Base-by-base conservation (phyloP, 1,140 invertebrate species). In the Lysiphlebus fabarum region DNA sequence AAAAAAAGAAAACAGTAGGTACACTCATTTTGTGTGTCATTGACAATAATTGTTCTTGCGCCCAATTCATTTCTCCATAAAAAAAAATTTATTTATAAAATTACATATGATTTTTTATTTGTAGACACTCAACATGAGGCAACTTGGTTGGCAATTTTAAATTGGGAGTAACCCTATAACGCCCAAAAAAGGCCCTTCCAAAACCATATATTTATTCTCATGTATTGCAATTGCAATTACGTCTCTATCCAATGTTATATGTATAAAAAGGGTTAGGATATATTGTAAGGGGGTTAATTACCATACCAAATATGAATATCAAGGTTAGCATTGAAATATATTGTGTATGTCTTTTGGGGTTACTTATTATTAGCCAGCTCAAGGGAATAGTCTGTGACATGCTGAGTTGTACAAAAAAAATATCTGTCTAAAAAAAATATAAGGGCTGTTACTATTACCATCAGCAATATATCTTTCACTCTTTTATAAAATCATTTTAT, bases 231-330 rank as follows among this genome's bases (percentile, higher is more conserved):
- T 73, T 26, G 17, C 17, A 26, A 26, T 26, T 26, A 26, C 17
- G 17, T 26, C 17, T 26, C 4, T 1, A 26, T 26, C n/a, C n/a
- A n/a, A 1, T 26, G 17, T 26, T 0, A 26, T 26, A 26, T 26
- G 3, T 1, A 26, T 26, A 26, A 26, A 26, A 26, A 26, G 17
- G 17, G 17, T n/a, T n/a, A 26, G 17, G 17, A 26, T 26, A 26
- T 71, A 68, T 68, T 66, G 63, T 61, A 51, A 7, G 11, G 58
- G 48, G 59, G 64, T 67, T 73, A 76, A 76, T 76, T 75, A 76
- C 72, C 71, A 75, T 75, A 65, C 67, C 66, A 72, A 71, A 73
- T 72, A 75, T 70, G 67, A 75, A 75, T 73, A 70, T 65, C 70
- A 72, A 71, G 45, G 56, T 54, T 59, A 48, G 58, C 50, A 12